Evolutionary conservation across 2,797 vertebrate genomes (phyloP).

Genomic region (Xerus rutilus): DNA sequence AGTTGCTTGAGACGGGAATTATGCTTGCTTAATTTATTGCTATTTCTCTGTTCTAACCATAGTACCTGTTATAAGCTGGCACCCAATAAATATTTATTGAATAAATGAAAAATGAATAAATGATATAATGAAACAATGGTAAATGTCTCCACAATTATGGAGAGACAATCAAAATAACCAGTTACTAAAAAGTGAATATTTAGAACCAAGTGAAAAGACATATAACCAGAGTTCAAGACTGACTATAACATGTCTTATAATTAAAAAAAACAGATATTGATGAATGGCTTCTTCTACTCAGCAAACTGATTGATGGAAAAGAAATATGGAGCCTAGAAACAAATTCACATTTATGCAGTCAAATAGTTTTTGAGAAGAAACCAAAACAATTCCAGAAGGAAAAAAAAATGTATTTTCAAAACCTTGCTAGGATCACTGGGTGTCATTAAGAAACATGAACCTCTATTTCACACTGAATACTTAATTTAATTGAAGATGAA

Average conservation of each 20-base stretch:
- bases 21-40: neutral
- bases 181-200: neutral
- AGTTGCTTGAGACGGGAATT: neutral
- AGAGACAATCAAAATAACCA: neutral
- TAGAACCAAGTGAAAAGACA: neutral
- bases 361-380: neutral
- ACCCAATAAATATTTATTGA: conserved; percentile 38
- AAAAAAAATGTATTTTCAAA: conserved; percentile 8
- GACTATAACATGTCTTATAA: neutral
- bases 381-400: conserved; percentile 11
- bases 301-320: neutral
- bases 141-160: conserved; percentile 1
- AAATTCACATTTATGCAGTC: neutral
- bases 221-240: neutral
- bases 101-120: neutral
- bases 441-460: neutral
- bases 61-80: neutral
- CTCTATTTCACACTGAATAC: neutral
- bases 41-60: neutral
- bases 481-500: neutral
- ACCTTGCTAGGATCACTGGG: neutral
- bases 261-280: neutral
- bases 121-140: neutral
- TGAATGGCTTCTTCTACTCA: neutral
- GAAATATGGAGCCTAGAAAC: neutral